These are phyloP conservation scores for Vespertilio murinus DNA, from an alignment of 2,797 vertebrate species.

Conservation along the genomic window DNA sequence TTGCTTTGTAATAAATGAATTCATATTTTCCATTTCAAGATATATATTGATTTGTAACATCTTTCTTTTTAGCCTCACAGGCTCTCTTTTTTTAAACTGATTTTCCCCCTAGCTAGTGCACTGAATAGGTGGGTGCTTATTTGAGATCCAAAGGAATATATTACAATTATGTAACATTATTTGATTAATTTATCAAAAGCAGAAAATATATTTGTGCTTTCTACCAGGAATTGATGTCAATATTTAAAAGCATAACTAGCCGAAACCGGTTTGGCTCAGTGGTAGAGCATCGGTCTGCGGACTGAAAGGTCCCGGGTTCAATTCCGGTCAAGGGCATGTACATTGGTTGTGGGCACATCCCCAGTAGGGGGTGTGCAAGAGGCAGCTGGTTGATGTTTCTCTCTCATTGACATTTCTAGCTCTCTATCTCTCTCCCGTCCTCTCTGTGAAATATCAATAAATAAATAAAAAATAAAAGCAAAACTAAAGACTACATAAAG, in stretches of 20 bases:
- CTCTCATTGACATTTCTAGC: too few species aligned
- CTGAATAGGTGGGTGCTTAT: background rate
- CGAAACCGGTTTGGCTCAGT: too few species aligned
- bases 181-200: slow-evolving; percentile 29
- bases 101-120: background rate
- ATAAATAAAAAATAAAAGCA: too few species aligned
- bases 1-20: slow-evolving; percentile 34
- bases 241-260: too few species aligned
- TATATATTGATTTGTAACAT: background rate
- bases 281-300: too few species aligned
- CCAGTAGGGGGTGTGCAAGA: too few species aligned
- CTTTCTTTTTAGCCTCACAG: background rate
- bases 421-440: too few species aligned
- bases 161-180: slow-evolving; percentile 19
- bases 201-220: slow-evolving; percentile 26
- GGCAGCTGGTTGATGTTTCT: too few species aligned
- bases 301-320: too few species aligned
- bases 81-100: background rate
- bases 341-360: too few species aligned
- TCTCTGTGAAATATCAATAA: too few species aligned
- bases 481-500: slow-evolving; percentile 51
- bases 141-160: slow-evolving; percentile 1
- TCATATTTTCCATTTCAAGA: background rate
- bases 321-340: too few species aligned
- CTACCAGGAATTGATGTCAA: slow-evolving; percentile 29